phyloP scores from a whole-genome alignment of 2,797 vertebrate species.

The Enteromius argenteus region DNA sequence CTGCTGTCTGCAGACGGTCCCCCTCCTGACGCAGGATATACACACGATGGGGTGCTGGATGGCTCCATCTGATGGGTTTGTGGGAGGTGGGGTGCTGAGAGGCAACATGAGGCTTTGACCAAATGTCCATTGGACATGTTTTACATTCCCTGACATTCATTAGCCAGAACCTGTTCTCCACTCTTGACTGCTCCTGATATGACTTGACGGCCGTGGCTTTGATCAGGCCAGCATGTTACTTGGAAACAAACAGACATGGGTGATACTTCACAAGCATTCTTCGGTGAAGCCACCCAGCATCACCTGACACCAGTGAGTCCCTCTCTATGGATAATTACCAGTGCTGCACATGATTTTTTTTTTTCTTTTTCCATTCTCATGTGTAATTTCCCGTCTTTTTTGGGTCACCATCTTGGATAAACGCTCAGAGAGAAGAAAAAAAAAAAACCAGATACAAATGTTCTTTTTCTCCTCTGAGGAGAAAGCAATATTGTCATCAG shows the following conservation, averaged over 20 bases:
- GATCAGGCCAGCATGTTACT: conserved; percentile 48
- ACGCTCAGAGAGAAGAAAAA: neutral
- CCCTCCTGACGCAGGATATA: conserved; percentile 39
- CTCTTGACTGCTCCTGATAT: conserved; percentile 16
- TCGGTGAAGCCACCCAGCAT: conserved; percentile 24
- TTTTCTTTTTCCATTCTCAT: neutral
- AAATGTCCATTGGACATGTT: conserved; percentile 35
- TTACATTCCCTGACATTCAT: conserved; percentile 45
- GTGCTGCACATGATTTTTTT: conserved; percentile 3
- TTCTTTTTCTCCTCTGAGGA: conserved; percentile 49
- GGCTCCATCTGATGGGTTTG: conserved; percentile 26
- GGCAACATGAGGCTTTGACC: conserved; percentile 17
- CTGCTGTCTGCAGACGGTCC: conserved; percentile 40
- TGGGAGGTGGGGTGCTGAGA: conserved; percentile 11
- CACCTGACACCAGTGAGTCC: conserved; percentile 35
- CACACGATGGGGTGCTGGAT: conserved; percentile 40
- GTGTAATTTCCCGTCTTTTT: conserved; percentile 49
- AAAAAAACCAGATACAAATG: conserved; percentile 45
- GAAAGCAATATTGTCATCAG: conserved; percentile 57
- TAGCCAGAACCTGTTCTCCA: conserved; percentile 22
- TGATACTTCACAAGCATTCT: conserved; percentile 51
- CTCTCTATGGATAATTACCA: conserved; percentile 53
- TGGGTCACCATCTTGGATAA: conserved; percentile 36
- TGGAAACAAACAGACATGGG: conserved; percentile 37
- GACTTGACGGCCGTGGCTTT: conserved; percentile 46